These are phyloP conservation scores for Oncorhynchus keta DNA, from an alignment of 2,113 vertebrate genomes.

Conservation along the genomic window DNA sequence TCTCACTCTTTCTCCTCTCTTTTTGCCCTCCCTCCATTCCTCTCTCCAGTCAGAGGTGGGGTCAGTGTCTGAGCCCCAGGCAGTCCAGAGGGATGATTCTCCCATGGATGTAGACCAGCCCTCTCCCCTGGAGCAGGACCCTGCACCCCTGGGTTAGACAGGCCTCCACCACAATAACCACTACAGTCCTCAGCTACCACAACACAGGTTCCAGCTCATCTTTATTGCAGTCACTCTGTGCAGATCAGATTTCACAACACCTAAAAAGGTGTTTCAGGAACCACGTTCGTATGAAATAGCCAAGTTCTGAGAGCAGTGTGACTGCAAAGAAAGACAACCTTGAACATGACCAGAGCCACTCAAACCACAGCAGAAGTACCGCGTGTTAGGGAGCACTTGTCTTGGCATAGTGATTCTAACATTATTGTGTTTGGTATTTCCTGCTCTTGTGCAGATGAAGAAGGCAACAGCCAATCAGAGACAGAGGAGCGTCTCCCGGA, in stretches of 20 bases:
- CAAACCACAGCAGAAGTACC: no score
- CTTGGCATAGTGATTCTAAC: no score
- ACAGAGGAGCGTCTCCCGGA: constrained; percentile 87
- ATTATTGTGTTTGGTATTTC: neutral
- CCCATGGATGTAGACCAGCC: constrained; percentile 96
- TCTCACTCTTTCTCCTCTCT: neutral
- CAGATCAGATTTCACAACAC: no score
- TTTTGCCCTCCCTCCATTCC: constrained; percentile 33
- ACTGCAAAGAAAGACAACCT: no score
- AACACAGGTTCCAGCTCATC: no score
- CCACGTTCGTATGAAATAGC: no score
- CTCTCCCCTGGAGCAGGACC: constrained; percentile 84
- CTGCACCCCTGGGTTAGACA: constrained; percentile 79
- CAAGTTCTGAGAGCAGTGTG: no score
- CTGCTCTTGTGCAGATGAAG: constrained; percentile 52
- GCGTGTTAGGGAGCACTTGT: no score
- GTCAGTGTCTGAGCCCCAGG: constrained; percentile 77
- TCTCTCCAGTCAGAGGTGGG: constrained; percentile 80
- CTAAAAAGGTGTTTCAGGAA: no score
- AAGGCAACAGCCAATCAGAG: constrained; percentile 75
- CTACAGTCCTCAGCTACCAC: neutral
- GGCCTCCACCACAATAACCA: neutral
- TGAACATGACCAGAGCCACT: no score
- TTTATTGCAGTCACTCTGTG: no score
- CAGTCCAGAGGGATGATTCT: constrained; percentile 85